Evolutionary conservation across 2,113 vertebrate genomes (phyloP).

Genomic region (Limnothrissa miodon): DNA sequence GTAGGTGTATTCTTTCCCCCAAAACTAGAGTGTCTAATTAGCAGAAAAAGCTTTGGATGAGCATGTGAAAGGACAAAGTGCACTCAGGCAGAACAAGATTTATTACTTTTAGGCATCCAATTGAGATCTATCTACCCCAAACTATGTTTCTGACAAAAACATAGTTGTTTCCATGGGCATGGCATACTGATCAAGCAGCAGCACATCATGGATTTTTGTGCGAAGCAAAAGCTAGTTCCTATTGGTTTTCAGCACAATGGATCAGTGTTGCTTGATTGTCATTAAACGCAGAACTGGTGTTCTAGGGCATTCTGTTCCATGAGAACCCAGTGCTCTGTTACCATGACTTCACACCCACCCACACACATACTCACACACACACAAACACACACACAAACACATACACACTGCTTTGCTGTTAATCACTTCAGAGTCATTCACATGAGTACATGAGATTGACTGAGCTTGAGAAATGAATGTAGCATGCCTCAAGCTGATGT

Average conservation of each 20-base stretch:
- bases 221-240: too few relatives aligned
- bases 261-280: not conserved
- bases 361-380: not conserved
- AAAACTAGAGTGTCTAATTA: too few relatives aligned
- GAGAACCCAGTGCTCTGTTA: not conserved
- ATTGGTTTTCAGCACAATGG: not conserved
- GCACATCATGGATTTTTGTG: too few relatives aligned
- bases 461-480: not conserved
- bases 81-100: too few relatives aligned
- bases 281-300: not conserved
- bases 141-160: too few relatives aligned
- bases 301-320: not conserved
- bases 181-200: not conserved
- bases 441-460: conserved; percentile 3
- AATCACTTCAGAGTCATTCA: not conserved
- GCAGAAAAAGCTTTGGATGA: too few relatives aligned
- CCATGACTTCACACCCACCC: not conserved
- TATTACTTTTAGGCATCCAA: too few relatives aligned
- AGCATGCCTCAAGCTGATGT: not conserved
- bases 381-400: not conserved
- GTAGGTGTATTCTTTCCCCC: too few relatives aligned
- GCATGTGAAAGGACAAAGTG: too few relatives aligned
- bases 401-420: not conserved
- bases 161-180: too few relatives aligned
- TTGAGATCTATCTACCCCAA: too few relatives aligned